phyloP scores from a whole-genome alignment of 2,888 invertebrate genomes.

The Plutella xylostella region DNA sequence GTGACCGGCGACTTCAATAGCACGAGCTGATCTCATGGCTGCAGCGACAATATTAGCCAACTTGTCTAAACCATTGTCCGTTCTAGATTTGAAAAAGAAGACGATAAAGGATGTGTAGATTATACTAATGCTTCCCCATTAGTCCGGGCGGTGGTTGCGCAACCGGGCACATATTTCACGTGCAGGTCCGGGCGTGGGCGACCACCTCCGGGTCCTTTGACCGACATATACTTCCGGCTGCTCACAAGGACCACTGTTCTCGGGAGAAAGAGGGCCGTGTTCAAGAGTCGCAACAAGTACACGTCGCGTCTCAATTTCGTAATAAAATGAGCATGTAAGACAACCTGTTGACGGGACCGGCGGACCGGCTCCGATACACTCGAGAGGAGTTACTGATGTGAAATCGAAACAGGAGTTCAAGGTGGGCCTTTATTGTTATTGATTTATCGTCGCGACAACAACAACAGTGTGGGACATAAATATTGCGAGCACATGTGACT shows the following conservation, averaged over 20 bases:
- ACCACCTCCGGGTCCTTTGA: neutral
- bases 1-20: slow-evolving; percentile 8
- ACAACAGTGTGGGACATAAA: slow-evolving; percentile 24
- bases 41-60: neutral
- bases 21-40: slow-evolving; percentile 1
- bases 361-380: slow-evolving; percentile 55
- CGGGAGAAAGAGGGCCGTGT: too few species aligned
- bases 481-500: slow-evolving; percentile 7
- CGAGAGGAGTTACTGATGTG: slow-evolving; percentile 45
- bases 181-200: slow-evolving; percentile 25
- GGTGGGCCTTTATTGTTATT: slow-evolving; percentile 33
- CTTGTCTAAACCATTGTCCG: too few species aligned
- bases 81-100: too few species aligned
- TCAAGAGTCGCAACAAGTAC: too few species aligned
- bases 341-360: slow-evolving; percentile 52
- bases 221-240: slow-evolving; percentile 1
- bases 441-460: slow-evolving; percentile 39
- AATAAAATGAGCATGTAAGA: slow-evolving; percentile 47
- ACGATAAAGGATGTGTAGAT: too few species aligned
- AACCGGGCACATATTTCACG: slow-evolving; percentile 33
- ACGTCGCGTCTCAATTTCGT: slow-evolving; percentile 40
- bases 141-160: too few species aligned
- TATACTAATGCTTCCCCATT: too few species aligned
- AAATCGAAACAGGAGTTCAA: slow-evolving; percentile 57
- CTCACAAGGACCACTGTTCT: too few species aligned